Percentiles rank a stretch among this genome's conserved stretches.
Evolutionary conservation across 2,113 vertebrate species (phyloP).

Genomic region (Archocentrus centrarchus): DNA sequence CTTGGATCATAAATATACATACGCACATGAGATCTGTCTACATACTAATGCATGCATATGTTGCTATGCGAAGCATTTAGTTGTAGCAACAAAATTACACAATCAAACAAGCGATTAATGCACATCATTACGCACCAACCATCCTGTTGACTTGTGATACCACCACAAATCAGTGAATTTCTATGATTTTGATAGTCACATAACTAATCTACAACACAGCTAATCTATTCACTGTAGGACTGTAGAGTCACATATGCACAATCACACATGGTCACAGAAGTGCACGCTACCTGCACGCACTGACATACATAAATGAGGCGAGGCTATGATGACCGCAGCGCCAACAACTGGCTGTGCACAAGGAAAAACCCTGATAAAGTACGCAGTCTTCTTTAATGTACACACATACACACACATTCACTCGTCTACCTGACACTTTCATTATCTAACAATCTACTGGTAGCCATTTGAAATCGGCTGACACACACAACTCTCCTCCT

Average conservation of each 20-base stretch:
- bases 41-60: background rate
- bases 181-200: background rate
- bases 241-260: background rate
- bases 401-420: background rate
- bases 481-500: conserved; percentile 41
- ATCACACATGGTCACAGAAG: background rate
- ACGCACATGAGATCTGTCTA: background rate
- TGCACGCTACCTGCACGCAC: background rate
- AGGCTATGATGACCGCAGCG: conserved; percentile 25
- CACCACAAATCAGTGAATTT: conserved; percentile 2
- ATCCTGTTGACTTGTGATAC: background rate
- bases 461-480: conserved; percentile 66
- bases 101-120: conserved; percentile 9
- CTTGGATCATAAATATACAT: conserved; percentile 27
- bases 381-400: background rate
- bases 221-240: background rate
- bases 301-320: background rate
- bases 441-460: conserved; percentile 65
- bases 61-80: background rate
- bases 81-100: background rate
- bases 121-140: background rate
- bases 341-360: conserved; percentile 14
- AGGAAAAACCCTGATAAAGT: conserved; percentile 16
- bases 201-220: background rate
- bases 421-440: conserved; percentile 57